phyloP scores from a whole-genome alignment of 1,140 invertebrate genomes.

The Drosophila pachea region DNA sequence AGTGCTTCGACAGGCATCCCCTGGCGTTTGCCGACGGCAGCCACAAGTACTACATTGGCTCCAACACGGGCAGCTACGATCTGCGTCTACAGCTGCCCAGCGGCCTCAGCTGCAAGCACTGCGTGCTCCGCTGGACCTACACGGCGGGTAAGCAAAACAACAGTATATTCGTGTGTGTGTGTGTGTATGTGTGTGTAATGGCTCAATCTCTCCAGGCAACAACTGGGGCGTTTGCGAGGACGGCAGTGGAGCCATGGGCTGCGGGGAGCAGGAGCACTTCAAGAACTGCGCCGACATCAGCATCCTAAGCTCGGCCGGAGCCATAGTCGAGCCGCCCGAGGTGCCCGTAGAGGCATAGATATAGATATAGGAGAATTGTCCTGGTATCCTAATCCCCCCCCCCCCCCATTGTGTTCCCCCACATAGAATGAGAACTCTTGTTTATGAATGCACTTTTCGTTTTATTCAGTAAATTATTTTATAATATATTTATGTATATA shows the following conservation, averaged over 20 bases:
- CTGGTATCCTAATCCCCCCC: no score
- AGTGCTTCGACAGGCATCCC: slow-evolving; percentile 75
- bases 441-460: slow-evolving; percentile 56
- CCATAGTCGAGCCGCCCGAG: slow-evolving; percentile 30
- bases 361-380: background rate
- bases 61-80: slow-evolving; percentile 34
- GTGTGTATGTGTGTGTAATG: no score
- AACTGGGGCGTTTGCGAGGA: slow-evolving; percentile 80
- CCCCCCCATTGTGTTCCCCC: no score
- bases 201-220: slow-evolving; percentile 35
- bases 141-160: slow-evolving; percentile 71
- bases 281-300: slow-evolving; percentile 84
- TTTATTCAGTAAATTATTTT: slow-evolving; percentile 54
- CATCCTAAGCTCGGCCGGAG: slow-evolving; percentile 74
- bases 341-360: slow-evolving; percentile 14
- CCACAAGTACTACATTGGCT: slow-evolving; percentile 31
- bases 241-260: slow-evolving; percentile 79
- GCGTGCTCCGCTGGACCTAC: slow-evolving; percentile 71
- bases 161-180: no score
- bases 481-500: slow-evolving; percentile 39
- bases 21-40: slow-evolving; percentile 50
- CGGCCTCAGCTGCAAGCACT: slow-evolving; percentile 79
- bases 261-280: slow-evolving; percentile 84
- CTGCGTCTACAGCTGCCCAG: slow-evolving; percentile 35
- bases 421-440: background rate